phyloP scores from a whole-genome alignment of 2,888 invertebrate species.

The Gibbula magus region DNA sequence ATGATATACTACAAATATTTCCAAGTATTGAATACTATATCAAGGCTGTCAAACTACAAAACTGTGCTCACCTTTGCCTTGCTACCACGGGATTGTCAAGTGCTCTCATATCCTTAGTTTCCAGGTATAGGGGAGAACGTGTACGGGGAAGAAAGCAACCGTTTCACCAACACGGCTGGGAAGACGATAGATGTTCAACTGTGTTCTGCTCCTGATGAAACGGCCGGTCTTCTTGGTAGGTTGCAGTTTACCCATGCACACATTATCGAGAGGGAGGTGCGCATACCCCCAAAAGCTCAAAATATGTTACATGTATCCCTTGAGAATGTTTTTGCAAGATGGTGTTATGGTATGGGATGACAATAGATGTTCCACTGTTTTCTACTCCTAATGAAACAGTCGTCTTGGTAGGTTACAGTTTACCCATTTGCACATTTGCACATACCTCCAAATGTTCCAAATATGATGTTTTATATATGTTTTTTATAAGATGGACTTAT shows the following conservation, averaged over 20 bases:
- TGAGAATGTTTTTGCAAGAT: no score
- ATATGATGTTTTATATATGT: no score
- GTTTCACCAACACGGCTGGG: constrained; percentile 84
- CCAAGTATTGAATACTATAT: no score
- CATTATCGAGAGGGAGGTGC: background rate
- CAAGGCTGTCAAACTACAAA: no score
- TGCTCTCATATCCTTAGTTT: constrained; percentile 81
- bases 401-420: constrained; percentile 77
- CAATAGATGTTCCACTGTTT: constrained; percentile 82
- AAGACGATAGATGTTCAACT: constrained; percentile 83
- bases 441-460: no score
- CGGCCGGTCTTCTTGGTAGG: constrained; percentile 80
- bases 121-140: constrained; percentile 82
- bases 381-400: constrained; percentile 80
- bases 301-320: no score
- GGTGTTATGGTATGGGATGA: no score
- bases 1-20: no score
- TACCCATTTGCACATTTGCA: background rate
- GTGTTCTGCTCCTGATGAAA: constrained; percentile 80
- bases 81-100: no score
- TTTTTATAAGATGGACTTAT: no score
- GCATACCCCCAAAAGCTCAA: no score
- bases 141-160: constrained; percentile 86
- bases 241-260: background rate
- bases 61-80: no score